Percentiles rank a stretch among this genome's conserved stretches.
Evolutionary conservation across 2,113 vertebrate genomes (phyloP).

Genomic region (Urocitellus parryii): DNA sequence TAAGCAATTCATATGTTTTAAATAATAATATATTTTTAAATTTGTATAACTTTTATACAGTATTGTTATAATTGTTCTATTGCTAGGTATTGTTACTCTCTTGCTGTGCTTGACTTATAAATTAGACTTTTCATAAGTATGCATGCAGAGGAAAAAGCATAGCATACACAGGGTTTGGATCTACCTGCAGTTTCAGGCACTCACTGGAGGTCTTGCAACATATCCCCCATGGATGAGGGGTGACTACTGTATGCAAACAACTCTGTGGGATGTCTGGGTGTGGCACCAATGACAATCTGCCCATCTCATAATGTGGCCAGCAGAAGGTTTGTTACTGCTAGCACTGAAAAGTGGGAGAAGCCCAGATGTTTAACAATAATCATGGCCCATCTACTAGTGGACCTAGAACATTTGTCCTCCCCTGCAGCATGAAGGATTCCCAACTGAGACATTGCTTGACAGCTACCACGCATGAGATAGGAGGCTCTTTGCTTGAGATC

Average conservation of each 20-base stretch:
- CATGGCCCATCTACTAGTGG: neutral
- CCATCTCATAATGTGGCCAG: neutral
- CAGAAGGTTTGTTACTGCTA: neutral
- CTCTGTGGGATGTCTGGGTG: neutral
- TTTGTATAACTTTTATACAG: neutral
- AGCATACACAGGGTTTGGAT: neutral
- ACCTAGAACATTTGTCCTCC: neutral
- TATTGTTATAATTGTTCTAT: neutral
- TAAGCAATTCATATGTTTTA: neutral
- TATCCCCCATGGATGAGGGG: neutral
- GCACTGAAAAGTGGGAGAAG: neutral
- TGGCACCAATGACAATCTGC: neutral
- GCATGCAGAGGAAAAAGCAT: neutral
- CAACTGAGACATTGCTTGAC: neutral
- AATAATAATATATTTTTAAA: neutral
- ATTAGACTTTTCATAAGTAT: neutral
- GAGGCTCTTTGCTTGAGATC: neutral
- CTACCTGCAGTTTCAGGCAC: neutral
- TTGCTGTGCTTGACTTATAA: neutral
- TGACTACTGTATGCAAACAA: neutral
- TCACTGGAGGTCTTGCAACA: neutral
- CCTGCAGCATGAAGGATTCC: neutral
- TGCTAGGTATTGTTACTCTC: neutral
- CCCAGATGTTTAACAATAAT: neutral
- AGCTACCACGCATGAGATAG: neutral